Percentiles rank a stretch among this genome's conserved stretches.
phyloP scores from a whole-genome alignment of 2,888 invertebrate genomes.

The Clistopyga incitator region DNA sequence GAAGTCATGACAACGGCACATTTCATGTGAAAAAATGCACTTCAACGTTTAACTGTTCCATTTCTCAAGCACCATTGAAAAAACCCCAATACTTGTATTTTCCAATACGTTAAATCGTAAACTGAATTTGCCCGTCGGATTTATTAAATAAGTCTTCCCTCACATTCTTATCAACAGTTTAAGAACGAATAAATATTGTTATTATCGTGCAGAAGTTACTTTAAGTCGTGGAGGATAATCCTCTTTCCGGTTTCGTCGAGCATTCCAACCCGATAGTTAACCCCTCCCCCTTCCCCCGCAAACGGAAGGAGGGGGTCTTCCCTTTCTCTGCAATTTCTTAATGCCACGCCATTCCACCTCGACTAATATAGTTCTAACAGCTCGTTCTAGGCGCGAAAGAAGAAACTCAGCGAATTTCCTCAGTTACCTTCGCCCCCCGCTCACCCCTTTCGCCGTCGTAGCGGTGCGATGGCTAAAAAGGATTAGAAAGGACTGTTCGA shows the following conservation, averaged over 20 bases:
- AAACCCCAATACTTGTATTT: background rate
- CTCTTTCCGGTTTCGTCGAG: conserved; percentile 18
- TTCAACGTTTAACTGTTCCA: background rate
- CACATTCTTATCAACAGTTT: background rate
- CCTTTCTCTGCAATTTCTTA: background rate
- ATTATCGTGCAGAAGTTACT: background rate
- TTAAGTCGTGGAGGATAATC: conserved; percentile 16
- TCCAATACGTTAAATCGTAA: background rate
- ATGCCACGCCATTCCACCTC: conserved; percentile 9
- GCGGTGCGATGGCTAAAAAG: conserved; percentile 34
- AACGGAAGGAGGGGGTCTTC: too few relatives aligned
- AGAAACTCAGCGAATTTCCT: conserved; percentile 21
- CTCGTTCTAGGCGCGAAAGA: background rate
- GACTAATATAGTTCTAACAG: conserved; percentile 8
- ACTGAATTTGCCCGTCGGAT: background rate
- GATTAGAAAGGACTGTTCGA: conserved; percentile 51
- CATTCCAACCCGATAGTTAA: conserved; percentile 10
- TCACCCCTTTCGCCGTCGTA: background rate
- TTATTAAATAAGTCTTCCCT: background rate
- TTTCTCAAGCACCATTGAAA: background rate
- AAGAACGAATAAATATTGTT: background rate
- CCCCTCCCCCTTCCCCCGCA: too few relatives aligned
- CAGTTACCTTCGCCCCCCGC: background rate
- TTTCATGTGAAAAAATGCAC: too few relatives aligned
- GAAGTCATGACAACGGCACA: background rate